Percentiles rank a stretch among this genome's conserved stretches.
phyloP scores from a whole-genome alignment of 2,888 invertebrate species.

The Chaetoderma sp. region DNA sequence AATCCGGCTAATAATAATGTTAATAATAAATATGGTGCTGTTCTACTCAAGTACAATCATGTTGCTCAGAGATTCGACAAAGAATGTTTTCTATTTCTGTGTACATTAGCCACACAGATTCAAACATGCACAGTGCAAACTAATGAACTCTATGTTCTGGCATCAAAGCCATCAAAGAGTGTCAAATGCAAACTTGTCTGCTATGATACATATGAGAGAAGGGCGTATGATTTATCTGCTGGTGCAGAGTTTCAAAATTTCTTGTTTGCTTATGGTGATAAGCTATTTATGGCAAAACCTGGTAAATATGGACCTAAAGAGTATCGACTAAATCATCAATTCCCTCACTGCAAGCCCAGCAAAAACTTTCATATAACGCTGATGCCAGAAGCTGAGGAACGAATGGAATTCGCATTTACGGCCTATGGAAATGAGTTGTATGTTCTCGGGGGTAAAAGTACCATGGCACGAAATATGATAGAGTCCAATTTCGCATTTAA shows the following conservation, averaged over 20 bases:
- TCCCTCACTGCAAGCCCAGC: constrained; percentile 35
- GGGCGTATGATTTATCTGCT: constrained; percentile 33
- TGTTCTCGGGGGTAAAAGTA: constrained; percentile 46
- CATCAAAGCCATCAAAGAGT: constrained; percentile 27
- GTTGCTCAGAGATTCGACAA: constrained; percentile 35
- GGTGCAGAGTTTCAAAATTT: constrained; percentile 38
- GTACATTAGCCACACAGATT: constrained; percentile 39
- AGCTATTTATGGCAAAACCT: constrained; percentile 39
- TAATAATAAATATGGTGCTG: background rate
- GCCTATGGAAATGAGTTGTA: constrained; percentile 41
- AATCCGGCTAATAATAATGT: background rate
- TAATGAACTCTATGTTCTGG: constrained; percentile 42
- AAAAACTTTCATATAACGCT: constrained; percentile 36
- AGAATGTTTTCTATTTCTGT: constrained; percentile 40
- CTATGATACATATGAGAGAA: constrained; percentile 32
- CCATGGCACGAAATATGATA: constrained; percentile 30
- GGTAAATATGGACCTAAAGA: constrained; percentile 40
- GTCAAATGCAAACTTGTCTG: constrained; percentile 33
- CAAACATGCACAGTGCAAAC: constrained; percentile 35
- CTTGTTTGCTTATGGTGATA: constrained; percentile 39
- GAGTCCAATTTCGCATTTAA: constrained; percentile 38
- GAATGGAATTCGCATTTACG: constrained; percentile 40
- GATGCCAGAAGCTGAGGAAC: constrained; percentile 31
- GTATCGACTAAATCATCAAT: constrained; percentile 34
- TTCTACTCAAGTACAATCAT: constrained; percentile 29